phyloP scores from a whole-genome alignment of 2,797 vertebrate genomes.

The Cirrhinus molitorella region DNA sequence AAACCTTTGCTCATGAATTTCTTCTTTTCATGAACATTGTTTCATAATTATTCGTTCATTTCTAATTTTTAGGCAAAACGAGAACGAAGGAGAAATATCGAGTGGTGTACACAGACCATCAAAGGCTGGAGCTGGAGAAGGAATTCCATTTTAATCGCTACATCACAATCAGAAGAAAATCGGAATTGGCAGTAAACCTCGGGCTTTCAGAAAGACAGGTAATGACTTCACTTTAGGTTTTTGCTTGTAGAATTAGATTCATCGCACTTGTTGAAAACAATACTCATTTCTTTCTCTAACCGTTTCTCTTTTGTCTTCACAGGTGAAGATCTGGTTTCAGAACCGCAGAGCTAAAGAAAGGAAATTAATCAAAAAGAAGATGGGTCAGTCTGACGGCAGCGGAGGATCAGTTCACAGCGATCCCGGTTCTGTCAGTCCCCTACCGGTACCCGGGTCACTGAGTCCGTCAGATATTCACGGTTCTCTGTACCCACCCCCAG shows the following conservation, averaged over 20 bases:
- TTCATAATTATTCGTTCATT: background rate
- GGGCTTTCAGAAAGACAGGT: constrained; percentile 97
- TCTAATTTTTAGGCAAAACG: constrained; percentile 87
- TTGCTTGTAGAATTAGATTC: background rate
- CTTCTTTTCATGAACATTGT: background rate
- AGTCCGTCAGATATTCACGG: constrained; percentile 86
- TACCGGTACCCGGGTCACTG: constrained; percentile 84
- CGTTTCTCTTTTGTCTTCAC: constrained; percentile 44
- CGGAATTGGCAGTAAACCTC: constrained; percentile 91
- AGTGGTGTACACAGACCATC: constrained; percentile 95
- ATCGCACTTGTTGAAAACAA: background rate
- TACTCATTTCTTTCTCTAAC: background rate
- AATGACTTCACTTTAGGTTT: constrained; percentile 38
- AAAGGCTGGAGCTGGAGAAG: constrained; percentile 95
- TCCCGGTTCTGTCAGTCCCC: constrained; percentile 91
- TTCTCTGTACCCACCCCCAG: constrained; percentile 83
- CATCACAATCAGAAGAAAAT: constrained; percentile 94
- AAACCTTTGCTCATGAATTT: background rate
- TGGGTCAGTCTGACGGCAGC: constrained; percentile 91
- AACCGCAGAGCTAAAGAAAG: constrained; percentile 94
- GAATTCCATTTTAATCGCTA: constrained; percentile 98
- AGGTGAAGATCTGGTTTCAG: constrained; percentile 99
- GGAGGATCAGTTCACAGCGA: constrained; percentile 91
- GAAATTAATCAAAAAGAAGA: constrained; percentile 94
- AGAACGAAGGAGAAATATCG: constrained; percentile 98